These are phyloP conservation scores for Napeogenes sylphis DNA, from an alignment of 2,888 invertebrate genomes.

Conservation along the genomic window DNA sequence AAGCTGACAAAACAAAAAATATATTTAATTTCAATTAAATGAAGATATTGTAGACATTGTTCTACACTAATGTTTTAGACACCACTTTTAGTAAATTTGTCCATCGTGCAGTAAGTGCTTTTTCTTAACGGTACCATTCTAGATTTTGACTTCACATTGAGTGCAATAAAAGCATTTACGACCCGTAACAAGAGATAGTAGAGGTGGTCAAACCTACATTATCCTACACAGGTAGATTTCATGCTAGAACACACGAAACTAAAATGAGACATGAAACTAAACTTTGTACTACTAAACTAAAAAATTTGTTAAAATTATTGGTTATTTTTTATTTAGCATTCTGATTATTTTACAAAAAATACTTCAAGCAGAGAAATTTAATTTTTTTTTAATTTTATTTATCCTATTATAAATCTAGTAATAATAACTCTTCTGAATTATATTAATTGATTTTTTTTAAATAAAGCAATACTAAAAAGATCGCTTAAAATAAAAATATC, in stretches of 20 bases:
- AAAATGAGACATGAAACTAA: not conserved
- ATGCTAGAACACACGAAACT: slow-evolving; percentile 33
- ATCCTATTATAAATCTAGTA: too few species aligned
- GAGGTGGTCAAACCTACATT: slow-evolving; percentile 44
- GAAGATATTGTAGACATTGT: not conserved
- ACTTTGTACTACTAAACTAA: too few species aligned
- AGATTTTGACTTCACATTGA: slow-evolving; percentile 34
- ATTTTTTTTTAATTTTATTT: too few species aligned
- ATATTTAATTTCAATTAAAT: too few species aligned
- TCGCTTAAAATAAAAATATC: too few species aligned
- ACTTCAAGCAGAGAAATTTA: not conserved
- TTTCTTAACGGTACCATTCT: slow-evolving; percentile 31
- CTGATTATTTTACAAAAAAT: not conserved
- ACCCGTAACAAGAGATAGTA: slow-evolving; percentile 45
- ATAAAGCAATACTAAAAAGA: too few species aligned
- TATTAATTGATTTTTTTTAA: too few species aligned
- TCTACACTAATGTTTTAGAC: not conserved
- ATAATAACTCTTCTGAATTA: too few species aligned
- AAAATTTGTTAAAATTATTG: not conserved
- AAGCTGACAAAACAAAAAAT: too few species aligned
- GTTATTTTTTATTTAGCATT: not conserved
- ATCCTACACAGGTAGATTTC: slow-evolving; percentile 37
- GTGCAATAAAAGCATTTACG: slow-evolving; percentile 48
- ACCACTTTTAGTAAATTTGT: not conserved
- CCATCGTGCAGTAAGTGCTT: not conserved